Percentiles rank a stretch among this genome's conserved stretches.
phyloP scores from a whole-genome alignment of 2,888 invertebrate genomes.

The Drosophila limbata region DNA sequence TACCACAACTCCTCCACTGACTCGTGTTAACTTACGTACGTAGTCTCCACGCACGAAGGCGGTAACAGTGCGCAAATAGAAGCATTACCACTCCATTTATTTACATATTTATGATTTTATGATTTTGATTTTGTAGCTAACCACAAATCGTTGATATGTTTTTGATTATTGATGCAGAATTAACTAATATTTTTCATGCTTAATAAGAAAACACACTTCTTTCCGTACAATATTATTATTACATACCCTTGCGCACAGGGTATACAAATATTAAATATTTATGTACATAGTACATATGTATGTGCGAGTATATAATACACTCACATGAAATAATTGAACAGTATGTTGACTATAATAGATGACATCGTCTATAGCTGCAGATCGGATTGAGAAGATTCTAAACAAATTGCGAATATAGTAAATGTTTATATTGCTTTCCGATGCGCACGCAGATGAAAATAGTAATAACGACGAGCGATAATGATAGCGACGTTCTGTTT shows the following conservation, averaged over 20 bases:
- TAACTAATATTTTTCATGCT: no score
- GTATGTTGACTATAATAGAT: not conserved
- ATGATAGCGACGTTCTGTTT: constrained; percentile 11
- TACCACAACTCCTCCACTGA: no score
- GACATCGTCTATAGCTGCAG: not conserved
- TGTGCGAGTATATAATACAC: not conserved
- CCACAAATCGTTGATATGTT: no score
- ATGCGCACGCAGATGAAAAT: constrained; percentile 2
- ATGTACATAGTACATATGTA: not conserved
- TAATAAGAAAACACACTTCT: not conserved
- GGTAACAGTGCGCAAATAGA: no score
- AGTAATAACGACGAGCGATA: not conserved
- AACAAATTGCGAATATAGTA: not conserved
- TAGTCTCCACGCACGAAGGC: no score
- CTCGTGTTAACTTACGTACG: no score
- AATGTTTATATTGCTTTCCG: not conserved
- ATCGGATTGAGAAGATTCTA: not conserved
- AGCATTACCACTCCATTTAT: no score
- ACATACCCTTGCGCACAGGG: not conserved
- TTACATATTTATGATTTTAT: no score
- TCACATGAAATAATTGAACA: not conserved
- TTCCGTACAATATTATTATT: not conserved
- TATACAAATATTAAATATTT: not conserved
- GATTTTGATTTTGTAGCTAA: no score
- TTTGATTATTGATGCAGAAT: no score